Conservation (phyloP, 1,140 invertebrate species). For the Araneus ventricosus region DNA sequence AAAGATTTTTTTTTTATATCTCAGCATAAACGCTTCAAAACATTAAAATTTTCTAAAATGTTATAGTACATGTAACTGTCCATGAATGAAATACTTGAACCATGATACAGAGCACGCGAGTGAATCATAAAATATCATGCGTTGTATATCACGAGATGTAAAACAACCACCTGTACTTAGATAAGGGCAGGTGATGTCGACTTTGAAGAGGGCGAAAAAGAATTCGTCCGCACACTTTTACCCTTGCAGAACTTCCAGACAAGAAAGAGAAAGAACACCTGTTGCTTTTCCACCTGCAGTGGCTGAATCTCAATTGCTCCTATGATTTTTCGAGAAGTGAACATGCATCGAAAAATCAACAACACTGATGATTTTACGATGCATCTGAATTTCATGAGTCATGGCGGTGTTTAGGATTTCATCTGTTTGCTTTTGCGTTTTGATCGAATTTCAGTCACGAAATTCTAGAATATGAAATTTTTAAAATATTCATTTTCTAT, state of each 20-base stretch:
- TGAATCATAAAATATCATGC: background rate
- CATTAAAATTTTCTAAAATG: background rate
- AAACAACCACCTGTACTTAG: constrained; percentile 22
- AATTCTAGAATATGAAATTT: too few species aligned
- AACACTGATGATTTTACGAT: background rate
- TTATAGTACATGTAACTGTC: background rate
- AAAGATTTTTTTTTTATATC: too few species aligned
- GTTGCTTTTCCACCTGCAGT: constrained; percentile 4
- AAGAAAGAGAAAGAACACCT: background rate
- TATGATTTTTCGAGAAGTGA: background rate
- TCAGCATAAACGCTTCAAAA: background rate
- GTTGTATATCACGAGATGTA: background rate
- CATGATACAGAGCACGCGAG: background rate
- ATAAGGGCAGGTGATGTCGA: constrained; percentile 11
- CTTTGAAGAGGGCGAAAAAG: background rate
- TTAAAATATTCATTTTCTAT: too few species aligned
- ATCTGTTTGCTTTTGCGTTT: background rate
- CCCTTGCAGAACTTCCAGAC: background rate
- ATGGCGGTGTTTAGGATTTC: background rate
- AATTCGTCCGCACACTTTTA: background rate
- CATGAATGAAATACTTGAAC: background rate
- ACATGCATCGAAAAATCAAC: background rate
- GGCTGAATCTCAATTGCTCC: background rate
- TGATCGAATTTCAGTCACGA: background rate
- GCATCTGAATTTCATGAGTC: background rate